These are phyloP conservation scores for Spodoptera frugiperda DNA, from an alignment of 1,140 invertebrate species.

Conservation along the genomic window DNA sequence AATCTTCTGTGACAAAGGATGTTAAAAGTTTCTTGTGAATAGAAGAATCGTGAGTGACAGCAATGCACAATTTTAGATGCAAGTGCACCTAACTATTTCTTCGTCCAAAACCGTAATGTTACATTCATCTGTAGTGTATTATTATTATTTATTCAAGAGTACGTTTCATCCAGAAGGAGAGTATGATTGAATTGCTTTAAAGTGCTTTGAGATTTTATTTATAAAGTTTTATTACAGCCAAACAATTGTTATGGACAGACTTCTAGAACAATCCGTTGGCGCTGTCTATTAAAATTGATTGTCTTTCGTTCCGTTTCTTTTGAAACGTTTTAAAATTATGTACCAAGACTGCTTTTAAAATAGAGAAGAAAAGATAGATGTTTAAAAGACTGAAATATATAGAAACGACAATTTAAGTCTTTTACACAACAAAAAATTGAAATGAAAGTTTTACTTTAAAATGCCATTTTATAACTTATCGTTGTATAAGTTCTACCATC, in stretches of 20 bases:
- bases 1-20: too few species aligned
- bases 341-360: background rate
- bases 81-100: too few species aligned
- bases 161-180: constrained; percentile 9
- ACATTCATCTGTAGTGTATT: too few species aligned
- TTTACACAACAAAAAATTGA: constrained; percentile 8
- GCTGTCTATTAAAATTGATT: constrained; percentile 39
- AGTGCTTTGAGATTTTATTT: constrained; percentile 29
- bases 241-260: constrained; percentile 38
- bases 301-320: constrained; percentile 29
- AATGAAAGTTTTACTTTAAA: too few species aligned
- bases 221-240: constrained; percentile 30
- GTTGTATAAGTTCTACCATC: too few species aligned
- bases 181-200: constrained; percentile 32
- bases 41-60: too few species aligned
- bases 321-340: background rate
- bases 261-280: constrained; percentile 10
- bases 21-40: too few species aligned
- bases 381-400: background rate
- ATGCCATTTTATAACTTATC: too few species aligned
- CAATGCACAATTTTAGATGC: too few species aligned
- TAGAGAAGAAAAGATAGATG: constrained; percentile 17
- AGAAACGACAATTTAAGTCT: background rate
- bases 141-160: constrained; percentile 2
- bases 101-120: too few species aligned